A percentile compares a stretch with the other conserved stretches of the same genome.
Evolutionary conservation across 1,140 invertebrate species (phyloP).

Genomic region (Phenacoccus solenopsis): DNA sequence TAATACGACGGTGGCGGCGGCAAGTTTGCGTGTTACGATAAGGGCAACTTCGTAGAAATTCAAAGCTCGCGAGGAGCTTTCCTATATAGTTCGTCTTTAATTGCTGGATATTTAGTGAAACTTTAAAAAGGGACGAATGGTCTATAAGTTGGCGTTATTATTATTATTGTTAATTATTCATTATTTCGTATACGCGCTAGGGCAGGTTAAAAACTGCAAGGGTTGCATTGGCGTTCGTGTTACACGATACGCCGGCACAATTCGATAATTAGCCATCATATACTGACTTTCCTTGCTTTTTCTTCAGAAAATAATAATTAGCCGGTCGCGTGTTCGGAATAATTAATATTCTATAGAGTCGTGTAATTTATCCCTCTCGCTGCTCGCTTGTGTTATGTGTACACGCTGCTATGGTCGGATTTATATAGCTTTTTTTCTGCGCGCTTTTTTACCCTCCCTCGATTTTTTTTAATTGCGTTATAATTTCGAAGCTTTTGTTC

Average conservation of each 20-base stretch:
- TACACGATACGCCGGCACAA: slow-evolving; percentile 1
- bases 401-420: background rate
- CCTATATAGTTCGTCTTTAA: background rate
- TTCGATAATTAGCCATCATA: background rate
- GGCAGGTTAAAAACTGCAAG: background rate
- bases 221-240: background rate
- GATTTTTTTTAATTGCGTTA: background rate
- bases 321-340: background rate
- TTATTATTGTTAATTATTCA: slow-evolving; percentile 4
- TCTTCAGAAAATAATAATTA: slow-evolving; percentile 3
- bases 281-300: slow-evolving; percentile 1
- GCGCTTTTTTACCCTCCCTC: background rate
- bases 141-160: slow-evolving; percentile 1
- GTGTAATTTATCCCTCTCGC: background rate
- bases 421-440: background rate
- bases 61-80: background rate
- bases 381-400: background rate
- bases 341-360: background rate
- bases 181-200: background rate
- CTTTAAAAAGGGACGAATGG: slow-evolving; percentile 1
- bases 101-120: background rate
- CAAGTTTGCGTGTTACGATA: background rate
- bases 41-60: background rate
- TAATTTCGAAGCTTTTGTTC: too few relatives aligned
- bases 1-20: background rate